A percentile compares a stretch with the other conserved stretches of the same genome.
Evolutionary conservation across 2,113 vertebrate genomes (phyloP).

Genomic region (Trinectes maculatus): DNA sequence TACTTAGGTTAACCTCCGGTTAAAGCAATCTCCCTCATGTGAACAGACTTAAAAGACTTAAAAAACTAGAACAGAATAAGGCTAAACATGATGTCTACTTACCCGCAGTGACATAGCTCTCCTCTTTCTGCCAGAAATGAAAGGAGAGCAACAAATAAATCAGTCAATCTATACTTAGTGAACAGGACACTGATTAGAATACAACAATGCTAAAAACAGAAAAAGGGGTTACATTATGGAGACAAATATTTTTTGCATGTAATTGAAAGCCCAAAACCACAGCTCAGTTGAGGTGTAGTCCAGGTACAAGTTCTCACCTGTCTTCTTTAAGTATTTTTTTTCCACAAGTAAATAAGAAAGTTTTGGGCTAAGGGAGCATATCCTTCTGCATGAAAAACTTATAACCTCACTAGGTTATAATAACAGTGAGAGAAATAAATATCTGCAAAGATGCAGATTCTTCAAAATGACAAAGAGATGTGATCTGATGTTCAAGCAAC

Average conservation of each 20-base stretch:
- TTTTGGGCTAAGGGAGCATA: too few relatives aligned
- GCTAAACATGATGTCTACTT: slow-evolving; percentile 69
- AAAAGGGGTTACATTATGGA: slow-evolving; percentile 43
- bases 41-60: slow-evolving; percentile 24
- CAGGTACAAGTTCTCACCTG: background rate
- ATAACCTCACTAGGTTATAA: background rate
- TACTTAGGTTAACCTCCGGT: background rate
- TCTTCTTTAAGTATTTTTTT: background rate
- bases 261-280: slow-evolving; percentile 21
- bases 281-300: slow-evolving; percentile 43
- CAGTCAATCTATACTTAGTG: slow-evolving; percentile 54
- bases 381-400: background rate
- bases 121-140: slow-evolving; percentile 81
- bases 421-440: background rate
- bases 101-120: slow-evolving; percentile 71
- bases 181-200: slow-evolving; percentile 32
- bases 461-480: background rate
- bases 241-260: slow-evolving; percentile 15
- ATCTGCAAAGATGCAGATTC: background rate
- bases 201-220: slow-evolving; percentile 47
- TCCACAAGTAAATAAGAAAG: background rate
- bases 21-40: slow-evolving; percentile 3
- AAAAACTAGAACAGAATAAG: slow-evolving; percentile 10
- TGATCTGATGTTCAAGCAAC: background rate
- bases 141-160: slow-evolving; percentile 74